A percentile compares a stretch with the other conserved stretches of the same genome.
These are phyloP conservation scores for Drosophila fulvimacula DNA, from an alignment of 2,888 invertebrate genomes.

Conservation along the genomic window DNA sequence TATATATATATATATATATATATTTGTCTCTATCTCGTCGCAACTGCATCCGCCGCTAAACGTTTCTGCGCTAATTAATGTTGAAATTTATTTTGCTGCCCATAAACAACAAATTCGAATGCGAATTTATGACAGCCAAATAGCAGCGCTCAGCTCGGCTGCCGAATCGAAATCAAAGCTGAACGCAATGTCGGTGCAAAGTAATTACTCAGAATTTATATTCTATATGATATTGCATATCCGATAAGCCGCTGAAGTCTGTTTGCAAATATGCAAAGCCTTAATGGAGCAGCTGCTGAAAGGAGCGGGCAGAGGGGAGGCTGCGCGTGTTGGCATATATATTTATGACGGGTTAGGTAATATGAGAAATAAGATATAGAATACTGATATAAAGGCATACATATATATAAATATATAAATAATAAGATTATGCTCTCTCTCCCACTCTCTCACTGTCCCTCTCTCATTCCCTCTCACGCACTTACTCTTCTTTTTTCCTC, in stretches of 20 bases:
- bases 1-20: slow-evolving; percentile 10
- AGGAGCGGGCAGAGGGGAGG: neutral
- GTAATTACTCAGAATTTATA: slow-evolving; percentile 73
- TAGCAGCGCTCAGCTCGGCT: slow-evolving; percentile 12
- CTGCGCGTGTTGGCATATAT: slow-evolving; percentile 22
- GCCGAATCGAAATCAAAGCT: neutral
- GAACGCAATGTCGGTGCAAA: slow-evolving; percentile 13
- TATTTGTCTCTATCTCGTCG: neutral
- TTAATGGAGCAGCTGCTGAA: slow-evolving; percentile 17
- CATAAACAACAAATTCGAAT: slow-evolving; percentile 49
- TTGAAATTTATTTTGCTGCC: slow-evolving; percentile 60
- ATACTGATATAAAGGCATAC: neutral
- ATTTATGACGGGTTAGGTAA: slow-evolving; percentile 25
- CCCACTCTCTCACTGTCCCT: neutral
- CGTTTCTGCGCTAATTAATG: slow-evolving; percentile 68
- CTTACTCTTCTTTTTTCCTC: too few species aligned
- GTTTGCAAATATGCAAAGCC: slow-evolving; percentile 51
- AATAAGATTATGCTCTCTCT: neutral
- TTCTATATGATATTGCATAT: slow-evolving; percentile 60
- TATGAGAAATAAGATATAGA: neutral
- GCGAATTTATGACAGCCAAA: slow-evolving; percentile 54
- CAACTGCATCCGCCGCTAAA: slow-evolving; percentile 57
- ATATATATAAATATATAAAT: neutral
- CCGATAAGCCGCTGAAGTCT: slow-evolving; percentile 62
- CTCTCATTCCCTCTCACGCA: neutral